Evolutionary conservation across 2,113 vertebrate genomes (phyloP).

Genomic region (Asarcornis scutulata): DNA sequence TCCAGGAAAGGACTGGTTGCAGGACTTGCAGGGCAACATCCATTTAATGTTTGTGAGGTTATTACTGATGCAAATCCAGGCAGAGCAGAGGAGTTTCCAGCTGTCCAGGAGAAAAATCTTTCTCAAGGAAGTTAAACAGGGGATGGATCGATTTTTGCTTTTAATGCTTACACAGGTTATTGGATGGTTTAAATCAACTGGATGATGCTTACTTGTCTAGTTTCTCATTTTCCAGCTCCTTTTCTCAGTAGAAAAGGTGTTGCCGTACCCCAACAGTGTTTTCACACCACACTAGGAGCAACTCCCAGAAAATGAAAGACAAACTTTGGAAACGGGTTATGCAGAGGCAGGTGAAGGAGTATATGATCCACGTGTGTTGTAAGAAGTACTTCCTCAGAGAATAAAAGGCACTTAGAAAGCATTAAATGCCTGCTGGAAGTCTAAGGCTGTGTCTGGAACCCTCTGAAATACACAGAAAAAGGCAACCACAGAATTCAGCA

Average conservation of each 20-base stretch:
- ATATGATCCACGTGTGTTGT: neutral
- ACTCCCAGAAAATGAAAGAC: neutral
- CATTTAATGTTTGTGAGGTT: neutral
- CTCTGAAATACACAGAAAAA: neutral
- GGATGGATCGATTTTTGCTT: neutral
- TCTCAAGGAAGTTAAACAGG: neutral
- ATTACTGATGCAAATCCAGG: neutral
- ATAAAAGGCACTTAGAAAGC: neutral
- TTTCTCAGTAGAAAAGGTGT: neutral
- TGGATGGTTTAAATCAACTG: neutral
- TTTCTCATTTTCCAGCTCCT: neutral
- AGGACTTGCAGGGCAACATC: neutral
- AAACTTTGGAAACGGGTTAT: neutral
- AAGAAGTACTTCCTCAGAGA: neutral
- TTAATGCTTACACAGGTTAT: accelerated
- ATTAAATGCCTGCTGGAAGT: neutral
- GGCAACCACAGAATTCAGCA: neutral
- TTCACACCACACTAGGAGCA: neutral
- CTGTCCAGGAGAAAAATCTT: neutral
- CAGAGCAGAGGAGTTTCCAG: neutral
- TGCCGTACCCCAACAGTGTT: accelerated
- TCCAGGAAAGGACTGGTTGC: neutral
- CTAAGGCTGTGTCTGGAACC: neutral
- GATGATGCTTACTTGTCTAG: neutral
- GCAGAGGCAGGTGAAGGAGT: neutral